Evolutionary conservation across 1,140 invertebrate species (phyloP).

Genomic region (Halictus rubicundus): DNA sequence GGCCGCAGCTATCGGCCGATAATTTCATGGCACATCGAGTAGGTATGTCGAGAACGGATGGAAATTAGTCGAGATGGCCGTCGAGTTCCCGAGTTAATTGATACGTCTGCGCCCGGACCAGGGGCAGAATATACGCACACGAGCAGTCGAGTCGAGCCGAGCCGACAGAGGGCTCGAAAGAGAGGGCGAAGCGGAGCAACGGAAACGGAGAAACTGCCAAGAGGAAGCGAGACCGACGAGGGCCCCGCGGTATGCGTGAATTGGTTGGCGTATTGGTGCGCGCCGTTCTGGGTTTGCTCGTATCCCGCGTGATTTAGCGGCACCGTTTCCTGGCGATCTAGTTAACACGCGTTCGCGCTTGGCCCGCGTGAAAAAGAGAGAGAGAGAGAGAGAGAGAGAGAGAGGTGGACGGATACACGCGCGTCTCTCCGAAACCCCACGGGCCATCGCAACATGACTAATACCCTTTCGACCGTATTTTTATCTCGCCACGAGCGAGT

Average conservation of each 20-base stretch:
- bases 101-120: conserved; percentile 65
- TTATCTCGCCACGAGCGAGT: conserved; percentile 69
- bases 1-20: conserved; percentile 56
- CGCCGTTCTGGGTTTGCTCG: conserved; percentile 48
- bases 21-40: conserved; percentile 76
- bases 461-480: conserved; percentile 72
- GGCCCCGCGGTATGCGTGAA: conserved; percentile 22
- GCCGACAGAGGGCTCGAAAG: not conserved
- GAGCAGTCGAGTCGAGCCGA: not conserved
- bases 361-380: conserved; percentile 36
- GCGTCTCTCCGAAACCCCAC: conserved; percentile 37
- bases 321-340: conserved; percentile 72
- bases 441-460: conserved; percentile 66
- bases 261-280: conserved; percentile 5
- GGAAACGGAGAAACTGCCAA: not conserved
- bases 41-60: conserved; percentile 71
- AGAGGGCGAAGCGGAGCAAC: not conserved
- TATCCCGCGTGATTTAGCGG: conserved; percentile 72
- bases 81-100: conserved; percentile 73
- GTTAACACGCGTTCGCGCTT: conserved; percentile 66
- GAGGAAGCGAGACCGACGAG: not conserved
- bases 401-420: conserved; percentile 39
- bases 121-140: conserved; percentile 41
- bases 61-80: conserved; percentile 74
- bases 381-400: conserved; percentile 32